Evolutionary conservation across 1,140 invertebrate species (phyloP), one percentile per base, ranked within the genome.

Genomic region (Drosophila biarmipes): DNA sequence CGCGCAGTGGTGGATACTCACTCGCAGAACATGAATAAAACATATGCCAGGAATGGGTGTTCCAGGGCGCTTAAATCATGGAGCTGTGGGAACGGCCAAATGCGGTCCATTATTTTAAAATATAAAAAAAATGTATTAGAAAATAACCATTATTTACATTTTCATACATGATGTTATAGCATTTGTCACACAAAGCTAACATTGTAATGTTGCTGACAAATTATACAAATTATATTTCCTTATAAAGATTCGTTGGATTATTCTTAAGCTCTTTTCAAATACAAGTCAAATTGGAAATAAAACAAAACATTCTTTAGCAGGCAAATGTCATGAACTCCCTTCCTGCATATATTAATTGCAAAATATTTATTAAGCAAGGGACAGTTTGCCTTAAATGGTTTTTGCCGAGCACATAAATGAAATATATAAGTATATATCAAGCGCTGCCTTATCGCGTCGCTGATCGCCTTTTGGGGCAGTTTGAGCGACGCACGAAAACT

Each of bases 391-490:
- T 64, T 51, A 51, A 40, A 66, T 42, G 29, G 35, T 42, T 55
- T 72, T 48, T 1, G 24, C 10, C 4, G 11, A 35, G n/a, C 31
- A 51, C 34, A 46, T 17, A 76, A 54, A 77, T 78, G 57, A 71
- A 63, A 72, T 77, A 78, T 24, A 24, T 24, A 24, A 4, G 3
- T 78, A 78, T 78, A 78, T 78, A 55, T 64, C 27, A 24, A 64
- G 68, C 19, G 57, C 49, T 55, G 84, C 63, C 72, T 73, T 89
- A 82, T 84, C 79, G 67, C 55, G n/a, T 66, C 63, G 52, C 68
- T 89, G 80, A 89, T 90, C 85, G 84, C 68, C 85, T 84, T 80
- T 52, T 73, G 82, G 84, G 84, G 64, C 79, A 90, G 85, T 89
- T 89, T 84, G 82, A 67, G 62, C 66, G 51, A 71, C 67, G 46